A percentile compares a stretch with the other conserved stretches of the same genome.
These are phyloP conservation scores for Sylvia borin DNA, from an alignment of 2,797 vertebrate species.

Conservation along the genomic window DNA sequence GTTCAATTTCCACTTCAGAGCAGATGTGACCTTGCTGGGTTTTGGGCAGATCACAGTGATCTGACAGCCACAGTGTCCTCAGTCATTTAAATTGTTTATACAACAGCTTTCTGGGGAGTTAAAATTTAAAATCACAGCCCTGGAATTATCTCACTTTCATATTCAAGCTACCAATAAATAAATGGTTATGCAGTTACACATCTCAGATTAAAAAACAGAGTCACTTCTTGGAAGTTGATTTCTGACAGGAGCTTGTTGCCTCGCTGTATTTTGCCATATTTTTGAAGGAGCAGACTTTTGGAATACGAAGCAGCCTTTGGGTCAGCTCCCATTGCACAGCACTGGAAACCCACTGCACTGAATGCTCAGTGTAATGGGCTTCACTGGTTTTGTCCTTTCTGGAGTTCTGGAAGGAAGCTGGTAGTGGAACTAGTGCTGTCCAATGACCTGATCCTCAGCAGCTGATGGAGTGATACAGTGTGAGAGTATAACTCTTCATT, in stretches of 20 bases:
- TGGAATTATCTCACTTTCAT: not conserved
- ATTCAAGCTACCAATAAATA: not conserved
- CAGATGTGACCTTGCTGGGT: not conserved
- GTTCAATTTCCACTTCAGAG: not conserved
- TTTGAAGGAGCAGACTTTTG: not conserved
- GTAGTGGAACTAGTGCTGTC: not conserved
- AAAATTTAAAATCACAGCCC: not conserved
- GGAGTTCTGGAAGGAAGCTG: not conserved
- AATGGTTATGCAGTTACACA: fast-evolving
- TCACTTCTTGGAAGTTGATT: not conserved
- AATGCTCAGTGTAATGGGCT: not conserved
- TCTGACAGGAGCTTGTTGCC: not conserved
- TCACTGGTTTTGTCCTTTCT: not conserved
- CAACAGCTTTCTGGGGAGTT: not conserved
- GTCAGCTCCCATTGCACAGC: not conserved
- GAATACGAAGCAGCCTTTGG: not conserved
- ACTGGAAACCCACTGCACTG: not conserved
- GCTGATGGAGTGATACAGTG: not conserved
- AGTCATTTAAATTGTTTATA: not conserved
- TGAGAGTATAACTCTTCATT: not conserved
- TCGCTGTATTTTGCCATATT: not conserved
- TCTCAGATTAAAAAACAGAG: not conserved
- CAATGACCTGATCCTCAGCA: not conserved
- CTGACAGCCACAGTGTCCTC: not conserved
- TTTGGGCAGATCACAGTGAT: not conserved